Evolutionary conservation across 2,888 invertebrate species (phyloP).

Genomic region (Octodonta nipae): DNA sequence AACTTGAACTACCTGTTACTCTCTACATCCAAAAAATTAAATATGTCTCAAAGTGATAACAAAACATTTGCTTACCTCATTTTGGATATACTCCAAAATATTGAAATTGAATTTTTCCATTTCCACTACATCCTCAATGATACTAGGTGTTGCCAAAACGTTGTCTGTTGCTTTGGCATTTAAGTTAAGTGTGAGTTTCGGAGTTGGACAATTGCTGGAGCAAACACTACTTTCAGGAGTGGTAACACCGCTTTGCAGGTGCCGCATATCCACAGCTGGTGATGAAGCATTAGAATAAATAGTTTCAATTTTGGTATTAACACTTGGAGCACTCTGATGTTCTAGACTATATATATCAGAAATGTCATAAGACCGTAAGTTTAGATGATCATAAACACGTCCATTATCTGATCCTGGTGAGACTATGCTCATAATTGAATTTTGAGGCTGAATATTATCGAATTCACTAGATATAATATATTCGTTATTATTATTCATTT

Average conservation of each 20-base stretch:
- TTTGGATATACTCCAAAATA: conserved; percentile 28
- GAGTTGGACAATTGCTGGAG: conserved; percentile 2
- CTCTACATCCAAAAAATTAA: too few relatives aligned
- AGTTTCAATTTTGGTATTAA: conserved; percentile 16
- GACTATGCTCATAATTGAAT: conserved; percentile 4
- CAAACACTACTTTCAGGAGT: conserved; percentile 16
- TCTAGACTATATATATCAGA: too few relatives aligned
- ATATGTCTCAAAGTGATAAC: too few relatives aligned
- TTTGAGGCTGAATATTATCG: too few relatives aligned
- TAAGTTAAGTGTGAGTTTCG: conserved; percentile 7
- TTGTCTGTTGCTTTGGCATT: background rate
- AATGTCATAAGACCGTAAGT: conserved; percentile 7
- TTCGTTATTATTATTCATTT: too few relatives aligned
- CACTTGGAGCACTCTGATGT: conserved; percentile 21
- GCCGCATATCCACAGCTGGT: too few relatives aligned
- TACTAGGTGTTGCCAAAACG: conserved; percentile 30
- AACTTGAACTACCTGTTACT: too few relatives aligned
- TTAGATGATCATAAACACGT: conserved; percentile 6
- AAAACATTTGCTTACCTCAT: too few relatives aligned
- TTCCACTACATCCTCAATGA: conserved; percentile 32
- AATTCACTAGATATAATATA: too few relatives aligned
- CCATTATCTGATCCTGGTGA: conserved; percentile 5
- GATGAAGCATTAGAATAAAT: conserved; percentile 16
- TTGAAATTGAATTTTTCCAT: conserved; percentile 28
- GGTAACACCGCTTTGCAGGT: conserved; percentile 4